These are phyloP conservation scores for Grus americana DNA, from an alignment of 2,113 vertebrate genomes.

Conservation along the genomic window DNA sequence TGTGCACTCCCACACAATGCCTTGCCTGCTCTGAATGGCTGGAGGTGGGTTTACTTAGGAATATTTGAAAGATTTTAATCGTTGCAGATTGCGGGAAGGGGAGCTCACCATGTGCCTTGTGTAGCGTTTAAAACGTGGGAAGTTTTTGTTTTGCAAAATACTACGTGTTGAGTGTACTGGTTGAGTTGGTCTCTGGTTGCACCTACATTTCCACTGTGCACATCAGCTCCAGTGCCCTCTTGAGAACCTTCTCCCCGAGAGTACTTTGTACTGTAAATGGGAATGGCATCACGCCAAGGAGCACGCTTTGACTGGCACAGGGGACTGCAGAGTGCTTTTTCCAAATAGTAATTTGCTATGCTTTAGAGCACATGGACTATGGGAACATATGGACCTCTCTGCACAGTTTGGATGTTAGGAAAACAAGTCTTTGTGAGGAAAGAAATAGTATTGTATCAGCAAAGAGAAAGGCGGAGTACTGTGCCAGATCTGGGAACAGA, in stretches of 20 bases:
- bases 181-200: neutral
- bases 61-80: neutral
- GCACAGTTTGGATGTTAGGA: neutral
- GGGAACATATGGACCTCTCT: neutral
- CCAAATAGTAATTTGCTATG: neutral
- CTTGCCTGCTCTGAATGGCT: neutral
- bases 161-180: neutral
- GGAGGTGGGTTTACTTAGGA: neutral
- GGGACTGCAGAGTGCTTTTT: neutral
- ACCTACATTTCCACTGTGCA: neutral
- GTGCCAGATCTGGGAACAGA: neutral
- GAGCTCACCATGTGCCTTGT: neutral
- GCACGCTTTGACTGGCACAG: neutral
- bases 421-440: neutral
- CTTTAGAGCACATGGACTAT: neutral
- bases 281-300: neutral
- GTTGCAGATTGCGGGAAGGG: fast-evolving
- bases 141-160: neutral
- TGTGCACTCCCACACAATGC: neutral
- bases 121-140: neutral
- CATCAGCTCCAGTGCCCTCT: neutral
- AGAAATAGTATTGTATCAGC: neutral
- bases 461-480: neutral
- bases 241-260: neutral
- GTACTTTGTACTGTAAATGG: neutral